Evolutionary conservation across 1,140 invertebrate species (phyloP).

Genomic region (Calliphora vicina): DNA sequence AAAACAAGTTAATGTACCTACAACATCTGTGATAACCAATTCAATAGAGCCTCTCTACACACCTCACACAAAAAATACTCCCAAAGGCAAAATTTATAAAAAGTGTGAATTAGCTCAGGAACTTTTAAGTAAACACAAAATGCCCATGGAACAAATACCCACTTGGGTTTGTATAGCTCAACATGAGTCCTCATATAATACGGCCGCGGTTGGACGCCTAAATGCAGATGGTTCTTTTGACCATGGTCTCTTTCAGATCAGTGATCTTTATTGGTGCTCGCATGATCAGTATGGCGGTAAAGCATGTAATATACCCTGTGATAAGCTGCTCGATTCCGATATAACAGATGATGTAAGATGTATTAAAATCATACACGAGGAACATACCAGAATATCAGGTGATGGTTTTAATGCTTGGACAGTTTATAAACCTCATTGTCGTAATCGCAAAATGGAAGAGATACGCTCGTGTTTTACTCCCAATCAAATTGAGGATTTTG

Average conservation of each 20-base stretch:
- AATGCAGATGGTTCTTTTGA: slow-evolving; percentile 69
- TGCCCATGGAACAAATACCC: slow-evolving; percentile 66
- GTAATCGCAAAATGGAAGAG: slow-evolving; percentile 32
- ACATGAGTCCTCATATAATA: slow-evolving; percentile 74
- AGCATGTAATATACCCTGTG: slow-evolving; percentile 70
- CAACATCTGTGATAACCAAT: not conserved
- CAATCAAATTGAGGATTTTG: not conserved
- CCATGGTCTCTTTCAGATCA: slow-evolving; percentile 76
- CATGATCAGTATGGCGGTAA: slow-evolving; percentile 66
- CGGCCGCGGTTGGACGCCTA: slow-evolving; percentile 67
- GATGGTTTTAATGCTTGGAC: slow-evolving; percentile 78
- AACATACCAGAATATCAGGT: slow-evolving; percentile 70
- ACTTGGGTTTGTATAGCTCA: slow-evolving; percentile 77
- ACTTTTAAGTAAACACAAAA: slow-evolving; percentile 64
- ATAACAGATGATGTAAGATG: slow-evolving; percentile 74
- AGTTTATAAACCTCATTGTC: slow-evolving; percentile 66
- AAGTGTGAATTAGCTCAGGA: slow-evolving; percentile 72
- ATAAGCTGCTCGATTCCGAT: slow-evolving; percentile 70
- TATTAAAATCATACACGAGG: slow-evolving; percentile 69
- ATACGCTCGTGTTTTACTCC: slow-evolving; percentile 19
- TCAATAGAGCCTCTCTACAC: not conserved
- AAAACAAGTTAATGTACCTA: not conserved
- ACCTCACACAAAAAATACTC: not conserved
- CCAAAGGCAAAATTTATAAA: slow-evolving; percentile 67
- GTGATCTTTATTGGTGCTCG: slow-evolving; percentile 74